These are phyloP conservation scores for Campylorhamphus procurvoides DNA, from an alignment of 2,113 vertebrate species.

Conservation along the genomic window DNA sequence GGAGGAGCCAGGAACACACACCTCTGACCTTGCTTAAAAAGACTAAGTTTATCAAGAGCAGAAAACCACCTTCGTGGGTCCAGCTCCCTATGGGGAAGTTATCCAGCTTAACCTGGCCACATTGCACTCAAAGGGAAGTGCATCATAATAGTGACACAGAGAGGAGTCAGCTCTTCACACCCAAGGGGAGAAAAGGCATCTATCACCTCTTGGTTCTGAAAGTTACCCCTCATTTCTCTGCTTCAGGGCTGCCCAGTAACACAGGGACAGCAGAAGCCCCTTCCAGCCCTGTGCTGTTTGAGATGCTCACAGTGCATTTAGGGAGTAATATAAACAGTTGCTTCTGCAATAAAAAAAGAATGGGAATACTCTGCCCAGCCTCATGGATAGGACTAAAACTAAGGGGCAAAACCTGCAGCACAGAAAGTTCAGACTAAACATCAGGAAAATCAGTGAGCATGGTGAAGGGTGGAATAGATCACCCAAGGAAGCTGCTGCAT, in stretches of 20 bases:
- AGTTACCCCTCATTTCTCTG: neutral
- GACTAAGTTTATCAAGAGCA: neutral
- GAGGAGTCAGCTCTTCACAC: neutral
- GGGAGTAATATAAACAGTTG: neutral
- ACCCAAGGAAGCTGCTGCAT: neutral
- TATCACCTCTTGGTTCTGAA: neutral
- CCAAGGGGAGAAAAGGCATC: neutral
- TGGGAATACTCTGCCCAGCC: neutral
- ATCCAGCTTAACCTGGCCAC: neutral
- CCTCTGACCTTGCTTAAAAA: neutral
- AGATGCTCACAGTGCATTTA: neutral
- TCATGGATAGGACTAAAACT: neutral
- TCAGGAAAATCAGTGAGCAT: neutral
- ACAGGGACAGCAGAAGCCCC: fast-evolving
- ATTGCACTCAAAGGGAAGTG: neutral
- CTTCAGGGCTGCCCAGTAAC: neutral
- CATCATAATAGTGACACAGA: neutral
- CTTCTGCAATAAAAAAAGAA: neutral
- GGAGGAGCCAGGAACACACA: neutral
- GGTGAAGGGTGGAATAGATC: neutral
- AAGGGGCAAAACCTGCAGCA: neutral
- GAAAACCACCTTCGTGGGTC: neutral
- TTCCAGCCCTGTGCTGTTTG: neutral
- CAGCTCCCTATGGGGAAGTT: neutral
- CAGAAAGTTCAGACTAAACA: neutral